Evolutionary conservation across 2,113 vertebrate genomes (phyloP).

Genomic region (Phaethornis superciliosus): DNA sequence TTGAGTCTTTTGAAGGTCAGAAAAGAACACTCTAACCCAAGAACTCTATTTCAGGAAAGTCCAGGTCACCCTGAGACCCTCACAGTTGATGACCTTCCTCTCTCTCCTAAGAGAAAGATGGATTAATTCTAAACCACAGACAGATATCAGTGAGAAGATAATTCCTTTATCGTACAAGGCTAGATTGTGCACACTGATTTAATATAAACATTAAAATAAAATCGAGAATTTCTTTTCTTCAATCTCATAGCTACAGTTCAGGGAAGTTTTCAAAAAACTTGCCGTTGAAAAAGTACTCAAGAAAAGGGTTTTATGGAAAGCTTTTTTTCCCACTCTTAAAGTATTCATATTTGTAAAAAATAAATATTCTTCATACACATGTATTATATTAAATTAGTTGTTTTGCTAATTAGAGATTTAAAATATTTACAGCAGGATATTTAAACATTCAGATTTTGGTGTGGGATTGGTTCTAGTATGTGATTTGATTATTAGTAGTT

Average conservation of each 20-base stretch:
- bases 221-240: neutral
- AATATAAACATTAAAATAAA: neutral
- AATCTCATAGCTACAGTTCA: neutral
- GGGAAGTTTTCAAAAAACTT: neutral
- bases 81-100: neutral
- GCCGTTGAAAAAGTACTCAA: neutral
- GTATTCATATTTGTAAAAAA: neutral
- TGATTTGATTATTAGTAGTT: neutral
- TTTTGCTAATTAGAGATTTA: neutral
- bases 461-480: neutral
- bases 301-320: neutral
- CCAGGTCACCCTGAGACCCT: neutral
- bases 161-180: neutral
- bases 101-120: neutral
- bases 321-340: neutral
- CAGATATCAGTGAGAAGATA: neutral
- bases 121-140: neutral
- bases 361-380: neutral
- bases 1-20: neutral
- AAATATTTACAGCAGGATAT: neutral
- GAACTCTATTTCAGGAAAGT: neutral
- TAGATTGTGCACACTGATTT: neutral
- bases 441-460: neutral
- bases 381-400: neutral
- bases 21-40: neutral